phyloP scores from a whole-genome alignment of 2,888 invertebrate genomes.

The Abrostola triplasia region DNA sequence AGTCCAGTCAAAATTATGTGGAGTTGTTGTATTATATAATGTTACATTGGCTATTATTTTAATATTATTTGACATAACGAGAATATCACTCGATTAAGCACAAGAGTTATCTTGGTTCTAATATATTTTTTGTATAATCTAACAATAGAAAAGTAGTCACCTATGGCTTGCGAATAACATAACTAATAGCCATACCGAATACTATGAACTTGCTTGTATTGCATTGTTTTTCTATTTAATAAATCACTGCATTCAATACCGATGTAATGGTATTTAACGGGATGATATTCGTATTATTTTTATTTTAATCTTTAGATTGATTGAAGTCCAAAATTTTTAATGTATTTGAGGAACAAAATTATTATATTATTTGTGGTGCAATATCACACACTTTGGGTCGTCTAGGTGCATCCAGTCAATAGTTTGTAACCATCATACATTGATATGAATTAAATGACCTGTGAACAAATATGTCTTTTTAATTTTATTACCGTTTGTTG shows the following conservation, averaged over 20 bases:
- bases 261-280: conserved; percentile 47
- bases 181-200: conserved; percentile 85
- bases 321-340: conserved; percentile 23
- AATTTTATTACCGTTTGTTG: conserved; percentile 19
- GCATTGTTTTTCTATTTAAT: conserved; percentile 83
- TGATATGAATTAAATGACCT: conserved; percentile 83
- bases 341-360: conserved; percentile 14
- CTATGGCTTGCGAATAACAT: conserved; percentile 88
- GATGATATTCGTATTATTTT: conserved; percentile 54
- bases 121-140: conserved; percentile 83
- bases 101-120: conserved; percentile 79
- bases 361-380: conserved; percentile 44
- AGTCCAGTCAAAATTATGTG: conserved; percentile 84
- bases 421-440: conserved; percentile 77
- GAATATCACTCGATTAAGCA: conserved; percentile 69
- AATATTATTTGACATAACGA: conserved; percentile 67
- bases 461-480: conserved; percentile 70
- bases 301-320: conserved; percentile 34
- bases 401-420: conserved; percentile 71
- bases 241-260: conserved; percentile 56
- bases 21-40: conserved; percentile 73
- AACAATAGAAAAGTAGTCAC: conserved; percentile 84
- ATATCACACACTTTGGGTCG: conserved; percentile 58
- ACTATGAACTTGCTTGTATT: conserved; percentile 84
- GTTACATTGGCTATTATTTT: conserved; percentile 74